Percentiles rank a stretch among this genome's conserved stretches.
Conservation (phyloP, 2,888 invertebrate species). For the Marronus borbonicus region DNA sequence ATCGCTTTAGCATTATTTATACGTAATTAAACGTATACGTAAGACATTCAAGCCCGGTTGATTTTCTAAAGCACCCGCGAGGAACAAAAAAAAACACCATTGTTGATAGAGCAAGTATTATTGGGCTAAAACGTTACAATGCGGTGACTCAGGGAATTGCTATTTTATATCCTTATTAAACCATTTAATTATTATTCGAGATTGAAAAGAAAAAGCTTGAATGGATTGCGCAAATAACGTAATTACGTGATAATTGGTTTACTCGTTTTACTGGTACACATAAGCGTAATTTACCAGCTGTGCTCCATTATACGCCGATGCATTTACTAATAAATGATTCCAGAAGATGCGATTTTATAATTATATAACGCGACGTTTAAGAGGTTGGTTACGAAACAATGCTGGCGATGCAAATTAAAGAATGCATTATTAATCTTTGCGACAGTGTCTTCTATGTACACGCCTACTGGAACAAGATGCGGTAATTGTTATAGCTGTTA, state of each 20-base stretch:
- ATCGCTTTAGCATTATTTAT: slow-evolving; percentile 25
- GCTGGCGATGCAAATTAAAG: slow-evolving; percentile 16
- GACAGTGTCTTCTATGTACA: neutral
- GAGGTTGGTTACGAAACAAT: slow-evolving; percentile 19
- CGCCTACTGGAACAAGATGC: neutral
- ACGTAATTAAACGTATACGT: slow-evolving; percentile 24
- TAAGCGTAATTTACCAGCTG: slow-evolving; percentile 36
- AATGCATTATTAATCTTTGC: neutral
- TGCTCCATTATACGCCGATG: slow-evolving; percentile 30
- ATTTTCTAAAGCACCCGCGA: slow-evolving; percentile 5
- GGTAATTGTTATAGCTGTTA: neutral
- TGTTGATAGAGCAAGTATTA: neutral
- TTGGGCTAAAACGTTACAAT: slow-evolving; percentile 11
- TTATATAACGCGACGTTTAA: slow-evolving; percentile 9
- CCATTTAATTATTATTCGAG: slow-evolving; percentile 44
- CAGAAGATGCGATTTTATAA: slow-evolving; percentile 37
- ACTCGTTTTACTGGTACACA: slow-evolving; percentile 29
- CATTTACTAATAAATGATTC: slow-evolving; percentile 32
- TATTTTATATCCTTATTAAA: slow-evolving; percentile 47
- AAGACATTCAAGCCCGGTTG: slow-evolving; percentile 5
- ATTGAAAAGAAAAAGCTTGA: slow-evolving; percentile 38
- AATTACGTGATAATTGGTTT: slow-evolving; percentile 43
- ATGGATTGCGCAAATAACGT: slow-evolving; percentile 47
- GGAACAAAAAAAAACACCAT: neutral
- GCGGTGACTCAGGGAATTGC: slow-evolving; percentile 36